A percentile compares a stretch with the other conserved stretches of the same genome.
Conservation (phyloP, 2,888 invertebrate genomes). For the Xestia xanthographa region DNA sequence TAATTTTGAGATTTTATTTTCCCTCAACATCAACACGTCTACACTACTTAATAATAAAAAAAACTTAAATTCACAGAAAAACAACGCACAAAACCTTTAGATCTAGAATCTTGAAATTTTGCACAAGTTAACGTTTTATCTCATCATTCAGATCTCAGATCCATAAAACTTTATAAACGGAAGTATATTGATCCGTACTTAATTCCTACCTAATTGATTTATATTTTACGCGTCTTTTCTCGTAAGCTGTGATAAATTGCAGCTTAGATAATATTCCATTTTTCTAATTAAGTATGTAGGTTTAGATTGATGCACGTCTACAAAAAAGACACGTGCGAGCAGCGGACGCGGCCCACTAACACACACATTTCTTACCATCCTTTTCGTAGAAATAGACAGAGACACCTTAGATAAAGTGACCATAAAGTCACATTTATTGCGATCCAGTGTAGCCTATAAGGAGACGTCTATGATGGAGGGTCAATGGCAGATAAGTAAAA, state of each 20-base stretch:
- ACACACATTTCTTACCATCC: constrained; percentile 89
- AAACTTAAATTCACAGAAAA: not conserved
- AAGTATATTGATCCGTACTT: not conserved
- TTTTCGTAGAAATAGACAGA: constrained; percentile 89
- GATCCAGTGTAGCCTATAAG: constrained; percentile 78
- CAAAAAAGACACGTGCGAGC: constrained; percentile 83
- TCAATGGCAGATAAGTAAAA: constrained; percentile 60
- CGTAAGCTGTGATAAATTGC: constrained; percentile 14
- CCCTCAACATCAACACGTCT: not conserved
- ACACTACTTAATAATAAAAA: not conserved
- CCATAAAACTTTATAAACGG: too few relatives aligned
- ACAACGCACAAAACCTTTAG: not conserved
- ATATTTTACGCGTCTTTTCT: constrained; percentile 4
- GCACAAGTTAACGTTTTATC: too few relatives aligned
- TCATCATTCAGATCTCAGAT: too few relatives aligned
- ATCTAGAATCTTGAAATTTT: not conserved
- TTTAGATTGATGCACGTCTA: constrained; percentile 80
- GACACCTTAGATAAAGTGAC: constrained; percentile 88
- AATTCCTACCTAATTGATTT: not conserved
- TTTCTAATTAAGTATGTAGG: constrained; percentile 84
- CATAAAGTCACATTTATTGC: constrained; percentile 87
- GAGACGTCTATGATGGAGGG: constrained; percentile 74
- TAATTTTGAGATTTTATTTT: constrained; percentile 24
- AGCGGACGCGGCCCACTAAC: constrained; percentile 89
- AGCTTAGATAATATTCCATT: constrained; percentile 76